Evolutionary conservation across 2,888 invertebrate species (phyloP), one percentile per base, ranked within the genome.

Genomic region (Copidosoma aretas): DNA sequence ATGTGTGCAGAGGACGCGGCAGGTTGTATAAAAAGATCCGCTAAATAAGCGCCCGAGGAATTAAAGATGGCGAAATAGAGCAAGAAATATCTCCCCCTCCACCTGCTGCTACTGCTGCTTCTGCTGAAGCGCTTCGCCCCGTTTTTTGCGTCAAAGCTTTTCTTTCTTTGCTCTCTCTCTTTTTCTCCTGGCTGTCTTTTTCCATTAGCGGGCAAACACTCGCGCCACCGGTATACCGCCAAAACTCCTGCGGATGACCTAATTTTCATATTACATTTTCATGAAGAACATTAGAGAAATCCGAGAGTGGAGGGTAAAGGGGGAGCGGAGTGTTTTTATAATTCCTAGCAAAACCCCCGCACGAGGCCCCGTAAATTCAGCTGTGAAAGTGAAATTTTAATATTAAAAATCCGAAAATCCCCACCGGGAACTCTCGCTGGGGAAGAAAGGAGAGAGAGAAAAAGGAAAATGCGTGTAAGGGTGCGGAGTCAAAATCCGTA

Each of bases 11-110:
- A 8, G 32, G 8, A 8, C 19, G 10, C 25, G 52, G 43, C 25
- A 41, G 21, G 17, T 15, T 10, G 32, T 60, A 60, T 53, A 60
- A 53, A 56, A 56, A 49, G 59, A 54, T 65, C 43, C 60, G n/a
- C 32, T 32, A 49, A 51, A 46, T 21, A 56, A 60, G 49, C 22
- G 32, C 32, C 8, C 32, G 46, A 60, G 54, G 43, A 49, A 60
- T 66, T 60, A 56, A 60, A 66, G 56, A 19, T 1, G 49, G 54
- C 5, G 46, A 65, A 49, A 66, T 53, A 60, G 59, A 65, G 32
- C 58, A 58, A 25, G 57, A 58, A n/a, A 39, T 49, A 57, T 58
- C 10, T 24, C 25, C 25, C 32, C 32, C 32, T 56, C n/a, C 41
- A 32, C 41, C 43, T 46, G 3, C 12, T 46, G 14, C 43, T 46